Evolutionary conservation across 1,140 invertebrate species (phyloP).

Genomic region (Caenorhabditis brenneri): DNA sequence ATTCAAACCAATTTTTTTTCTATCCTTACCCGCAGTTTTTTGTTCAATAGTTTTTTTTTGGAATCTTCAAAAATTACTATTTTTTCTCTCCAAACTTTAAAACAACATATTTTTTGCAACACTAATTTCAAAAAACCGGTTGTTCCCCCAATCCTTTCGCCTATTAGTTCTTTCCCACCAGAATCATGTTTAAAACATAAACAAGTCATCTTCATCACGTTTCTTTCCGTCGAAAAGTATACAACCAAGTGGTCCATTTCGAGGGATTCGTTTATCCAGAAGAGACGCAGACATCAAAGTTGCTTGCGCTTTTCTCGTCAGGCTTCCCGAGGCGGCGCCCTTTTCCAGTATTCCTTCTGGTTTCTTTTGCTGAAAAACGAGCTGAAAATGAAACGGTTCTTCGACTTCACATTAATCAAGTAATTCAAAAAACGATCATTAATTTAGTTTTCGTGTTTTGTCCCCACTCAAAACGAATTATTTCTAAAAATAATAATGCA

Average conservation of each 20-base stretch:
- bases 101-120: too few species aligned
- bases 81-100: too few species aligned
- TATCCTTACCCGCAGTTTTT: too few species aligned
- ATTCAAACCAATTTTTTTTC: too few species aligned
- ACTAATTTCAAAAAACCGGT: too few species aligned
- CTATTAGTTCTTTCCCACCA: too few species aligned
- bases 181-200: too few species aligned
- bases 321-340: background rate
- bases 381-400: slow-evolving; percentile 7
- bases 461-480: background rate
- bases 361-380: background rate
- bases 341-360: background rate
- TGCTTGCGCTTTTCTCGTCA: background rate
- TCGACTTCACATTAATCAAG: slow-evolving; percentile 32
- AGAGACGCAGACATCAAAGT: slow-evolving; percentile 13
- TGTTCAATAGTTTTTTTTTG: too few species aligned
- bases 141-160: too few species aligned
- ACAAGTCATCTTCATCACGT: background rate
- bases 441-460: background rate
- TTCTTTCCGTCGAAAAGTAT: background rate
- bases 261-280: too few species aligned
- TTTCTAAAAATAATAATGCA: background rate
- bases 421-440: background rate
- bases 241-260: background rate
- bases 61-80: too few species aligned